Conservation (phyloP, 2,113 vertebrate genomes). For the Lutjanus erythropterus region DNA sequence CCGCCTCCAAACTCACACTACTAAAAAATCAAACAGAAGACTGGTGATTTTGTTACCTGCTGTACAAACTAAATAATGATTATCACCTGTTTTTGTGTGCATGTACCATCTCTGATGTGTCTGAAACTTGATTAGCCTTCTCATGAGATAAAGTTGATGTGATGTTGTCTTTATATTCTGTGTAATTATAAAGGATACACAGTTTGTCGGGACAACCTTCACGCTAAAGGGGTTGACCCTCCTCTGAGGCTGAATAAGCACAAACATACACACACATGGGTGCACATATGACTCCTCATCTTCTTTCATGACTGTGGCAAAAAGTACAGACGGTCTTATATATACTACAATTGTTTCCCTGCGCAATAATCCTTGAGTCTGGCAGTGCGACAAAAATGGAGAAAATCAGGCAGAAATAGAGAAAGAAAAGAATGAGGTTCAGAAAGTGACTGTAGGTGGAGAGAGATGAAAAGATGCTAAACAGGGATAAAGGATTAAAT, state of each 20-base stretch:
- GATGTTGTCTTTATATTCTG: not conserved
- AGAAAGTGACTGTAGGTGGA: not conserved
- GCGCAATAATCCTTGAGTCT: not conserved
- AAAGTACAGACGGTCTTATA: not conserved
- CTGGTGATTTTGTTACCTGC: not conserved
- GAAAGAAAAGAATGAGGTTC: not conserved
- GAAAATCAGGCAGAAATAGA: not conserved
- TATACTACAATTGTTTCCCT: not conserved
- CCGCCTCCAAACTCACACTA: not conserved
- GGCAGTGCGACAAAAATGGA: not conserved
- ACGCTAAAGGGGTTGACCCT: not conserved
- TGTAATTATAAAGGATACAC: not conserved
- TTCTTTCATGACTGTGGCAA: not conserved
- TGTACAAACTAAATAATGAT: not conserved
- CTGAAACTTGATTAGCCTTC: not conserved
- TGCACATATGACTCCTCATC: not conserved
- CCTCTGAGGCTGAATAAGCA: not conserved
- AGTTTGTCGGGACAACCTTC: not conserved
- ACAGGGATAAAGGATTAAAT: constrained; percentile 7
- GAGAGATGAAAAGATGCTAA: constrained; percentile 3
- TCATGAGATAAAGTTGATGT: not conserved
- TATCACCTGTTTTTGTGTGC: not conserved
- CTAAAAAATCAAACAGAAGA: not conserved
- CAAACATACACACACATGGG: not conserved
- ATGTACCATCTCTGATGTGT: not conserved